Evolutionary conservation across 2,113 vertebrate species (phyloP), one percentile per base, ranked within the genome.

Genomic region (Pheucticus melanocephalus): DNA sequence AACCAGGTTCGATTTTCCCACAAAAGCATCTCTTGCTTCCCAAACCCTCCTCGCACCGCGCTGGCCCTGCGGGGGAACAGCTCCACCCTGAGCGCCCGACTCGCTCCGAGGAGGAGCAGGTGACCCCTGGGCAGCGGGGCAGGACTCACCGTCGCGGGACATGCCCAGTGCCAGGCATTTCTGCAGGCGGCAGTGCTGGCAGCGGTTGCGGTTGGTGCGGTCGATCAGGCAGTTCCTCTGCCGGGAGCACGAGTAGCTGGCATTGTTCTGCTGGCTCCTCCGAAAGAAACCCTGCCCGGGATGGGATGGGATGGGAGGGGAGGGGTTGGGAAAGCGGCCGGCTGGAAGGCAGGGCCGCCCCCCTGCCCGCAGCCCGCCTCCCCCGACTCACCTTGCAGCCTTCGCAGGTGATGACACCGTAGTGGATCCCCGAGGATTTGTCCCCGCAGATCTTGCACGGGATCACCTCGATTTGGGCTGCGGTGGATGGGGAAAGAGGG

Each of bases 381-480:
- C 65, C 61, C 0, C 12, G 18, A 60, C 97, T 97, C 95, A 98
- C 98, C 96, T 98, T 98, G 90, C 97, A 98, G 51, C 97, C 97
- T 77, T 98, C 98, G 1, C 97, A 98, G 66, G 98, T 99, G 97
- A 99, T 99, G 63, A 99, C 99, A 5, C 99, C 99, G 57, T 99
- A 99, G 97, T 99, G 99, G 86, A 99, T 99, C 77, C 99, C 99
- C 6, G 99, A 99, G 47, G 99, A 99, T 69, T 99, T 99, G 97
- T 99, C 99, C 64, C 99, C 99, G 56, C 99, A 99, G 96, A 99
- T 99, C 97, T 99, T 99, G 97, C 99, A 99, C 1, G 99, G 99
- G 86, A 99, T 99, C 15, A 99, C 99, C 89, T 99, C 98, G 22
- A 99, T 99, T 98, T 99, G 99, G 97, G 99, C 99, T 99, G 97